A percentile compares a stretch with the other conserved stretches of the same genome.
Conservation (phyloP, 2,113 vertebrate genomes). For the Pimephales promelas region DNA sequence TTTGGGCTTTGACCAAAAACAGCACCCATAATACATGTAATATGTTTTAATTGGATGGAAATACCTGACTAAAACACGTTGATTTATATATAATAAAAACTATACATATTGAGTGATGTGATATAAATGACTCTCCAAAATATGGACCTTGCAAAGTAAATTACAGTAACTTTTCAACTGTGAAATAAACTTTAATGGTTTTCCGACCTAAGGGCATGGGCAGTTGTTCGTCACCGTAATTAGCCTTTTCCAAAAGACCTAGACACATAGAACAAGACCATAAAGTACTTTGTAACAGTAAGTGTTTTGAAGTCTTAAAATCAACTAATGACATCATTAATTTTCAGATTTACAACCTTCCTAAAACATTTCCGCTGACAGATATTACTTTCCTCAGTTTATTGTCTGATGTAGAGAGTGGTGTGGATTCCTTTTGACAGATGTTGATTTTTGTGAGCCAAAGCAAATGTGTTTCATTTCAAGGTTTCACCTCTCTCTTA, state of each 20-base stretch:
- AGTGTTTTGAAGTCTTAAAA: conserved; percentile 1
- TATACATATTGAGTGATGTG: not conserved
- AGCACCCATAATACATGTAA: too few relatives aligned
- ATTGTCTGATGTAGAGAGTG: not conserved
- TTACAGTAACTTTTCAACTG: conserved; percentile 10
- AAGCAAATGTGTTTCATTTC: conserved; percentile 2
- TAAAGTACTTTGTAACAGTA: conserved; percentile 26
- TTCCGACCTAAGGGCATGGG: not conserved
- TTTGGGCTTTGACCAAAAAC: too few relatives aligned
- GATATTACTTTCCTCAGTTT: not conserved
- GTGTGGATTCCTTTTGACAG: not conserved
- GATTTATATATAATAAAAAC: not conserved
- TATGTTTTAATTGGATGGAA: not conserved
- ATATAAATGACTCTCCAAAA: not conserved
- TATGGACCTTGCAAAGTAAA: conserved; percentile 10
- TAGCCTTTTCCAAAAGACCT: not conserved
- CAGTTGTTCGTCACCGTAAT: conserved; percentile 18
- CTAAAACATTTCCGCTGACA: not conserved
- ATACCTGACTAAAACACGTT: not conserved
- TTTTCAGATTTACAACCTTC: not conserved
- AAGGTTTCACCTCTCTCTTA: not conserved
- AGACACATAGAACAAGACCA: not conserved
- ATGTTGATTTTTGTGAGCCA: not conserved
- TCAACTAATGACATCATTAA: conserved; percentile 22
- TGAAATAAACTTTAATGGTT: conserved; percentile 20